phyloP scores from a whole-genome alignment of 2,113 vertebrate genomes.

The Notarius lentiginosus region DNA sequence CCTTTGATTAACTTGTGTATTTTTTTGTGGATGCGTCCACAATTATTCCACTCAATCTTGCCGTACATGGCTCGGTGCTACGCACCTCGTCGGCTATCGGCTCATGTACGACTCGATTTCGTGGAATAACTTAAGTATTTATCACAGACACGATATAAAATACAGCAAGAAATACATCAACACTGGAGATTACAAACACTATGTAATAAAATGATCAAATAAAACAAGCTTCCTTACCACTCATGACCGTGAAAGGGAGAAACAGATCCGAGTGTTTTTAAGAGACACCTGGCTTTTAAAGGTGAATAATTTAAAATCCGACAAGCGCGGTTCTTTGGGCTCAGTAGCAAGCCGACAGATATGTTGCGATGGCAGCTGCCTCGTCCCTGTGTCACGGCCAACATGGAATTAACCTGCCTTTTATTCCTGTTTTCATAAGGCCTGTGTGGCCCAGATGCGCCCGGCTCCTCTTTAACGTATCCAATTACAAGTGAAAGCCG shows the following conservation, averaged over 20 bases:
- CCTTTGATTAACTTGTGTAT: too few species aligned
- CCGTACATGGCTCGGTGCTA: too few species aligned
- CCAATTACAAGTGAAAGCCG: slow-evolving; percentile 36
- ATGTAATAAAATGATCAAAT: not conserved
- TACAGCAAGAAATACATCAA: not conserved
- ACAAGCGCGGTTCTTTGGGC: not conserved
- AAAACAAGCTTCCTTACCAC: not conserved
- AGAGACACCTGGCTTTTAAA: not conserved
- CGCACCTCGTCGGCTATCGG: too few species aligned
- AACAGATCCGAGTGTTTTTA: not conserved
- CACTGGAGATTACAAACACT: not conserved
- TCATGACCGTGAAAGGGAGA: not conserved
- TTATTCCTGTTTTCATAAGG: slow-evolving; percentile 33
- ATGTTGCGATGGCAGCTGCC: not conserved
- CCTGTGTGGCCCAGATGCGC: not conserved
- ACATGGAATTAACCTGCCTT: slow-evolving; percentile 21
- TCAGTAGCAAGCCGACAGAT: not conserved
- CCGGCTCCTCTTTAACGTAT: slow-evolving; percentile 22
- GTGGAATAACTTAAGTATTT: not conserved
- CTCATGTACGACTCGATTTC: too few species aligned
- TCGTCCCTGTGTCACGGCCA: slow-evolving; percentile 18
- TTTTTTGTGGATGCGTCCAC: too few species aligned
- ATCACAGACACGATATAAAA: not conserved
- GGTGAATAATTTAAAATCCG: slow-evolving; percentile 25
- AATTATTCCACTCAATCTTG: too few species aligned